These are phyloP conservation scores for Heliconius ismenius DNA, from an alignment of 2,888 invertebrate genomes.

Conservation along the genomic window DNA sequence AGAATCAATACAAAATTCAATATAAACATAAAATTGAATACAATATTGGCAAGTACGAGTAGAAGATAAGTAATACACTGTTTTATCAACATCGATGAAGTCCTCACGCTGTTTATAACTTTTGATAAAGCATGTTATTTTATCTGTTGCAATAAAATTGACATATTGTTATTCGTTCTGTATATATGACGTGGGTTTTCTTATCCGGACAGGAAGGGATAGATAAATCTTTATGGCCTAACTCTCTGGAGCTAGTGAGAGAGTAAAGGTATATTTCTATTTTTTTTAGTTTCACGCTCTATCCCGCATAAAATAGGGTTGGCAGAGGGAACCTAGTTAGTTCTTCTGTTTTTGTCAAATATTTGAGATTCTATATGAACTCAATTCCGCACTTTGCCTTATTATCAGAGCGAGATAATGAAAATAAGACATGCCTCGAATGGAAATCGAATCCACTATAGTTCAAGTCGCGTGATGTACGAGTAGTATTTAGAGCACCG, in stretches of 20 bases:
- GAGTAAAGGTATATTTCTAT: neutral
- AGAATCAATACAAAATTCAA: neutral
- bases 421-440: too few relatives aligned
- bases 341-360: neutral
- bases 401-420: too few relatives aligned
- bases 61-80: slow-evolving; percentile 30
- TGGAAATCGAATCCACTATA: too few relatives aligned
- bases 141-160: slow-evolving; percentile 39
- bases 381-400: neutral
- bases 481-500: too few relatives aligned
- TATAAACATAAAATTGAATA: neutral
- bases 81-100: slow-evolving; percentile 41
- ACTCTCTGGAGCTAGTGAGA: neutral
- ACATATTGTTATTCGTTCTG: slow-evolving; percentile 30
- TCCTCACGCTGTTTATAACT: slow-evolving; percentile 35
- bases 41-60: slow-evolving; percentile 28
- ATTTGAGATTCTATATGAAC: neutral
- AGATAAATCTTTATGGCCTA: slow-evolving; percentile 5
- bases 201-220: slow-evolving; percentile 5
- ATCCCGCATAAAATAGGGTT: neutral
- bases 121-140: slow-evolving; percentile 32
- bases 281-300: neutral
- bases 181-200: slow-evolving; percentile 22
- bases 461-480: too few relatives aligned
- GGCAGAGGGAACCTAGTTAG: neutral